Evolutionary conservation across 2,888 invertebrate genomes (phyloP).

Genomic region (Antheraea yamamai): DNA sequence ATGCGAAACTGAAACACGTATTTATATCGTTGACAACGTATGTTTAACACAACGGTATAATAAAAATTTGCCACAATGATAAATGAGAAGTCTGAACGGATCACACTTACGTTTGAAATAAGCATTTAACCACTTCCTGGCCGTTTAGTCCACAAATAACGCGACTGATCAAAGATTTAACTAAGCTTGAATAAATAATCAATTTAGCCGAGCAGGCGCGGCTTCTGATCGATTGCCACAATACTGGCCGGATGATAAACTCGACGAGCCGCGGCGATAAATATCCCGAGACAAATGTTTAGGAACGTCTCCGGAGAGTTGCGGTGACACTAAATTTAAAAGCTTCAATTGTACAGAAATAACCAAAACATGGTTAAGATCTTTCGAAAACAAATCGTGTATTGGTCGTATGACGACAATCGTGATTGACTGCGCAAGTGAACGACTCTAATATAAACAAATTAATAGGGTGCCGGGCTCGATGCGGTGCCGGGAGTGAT

Average conservation of each 20-base stretch:
- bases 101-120: conserved; percentile 56
- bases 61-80: conserved; percentile 53
- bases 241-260: conserved; percentile 79
- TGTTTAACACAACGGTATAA: conserved; percentile 22
- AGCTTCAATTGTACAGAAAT: conserved; percentile 82
- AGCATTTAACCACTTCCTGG: conserved; percentile 68
- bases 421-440: conserved; percentile 81
- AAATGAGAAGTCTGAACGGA: conserved; percentile 47
- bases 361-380: conserved; percentile 81
- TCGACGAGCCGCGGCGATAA: conserved; percentile 75
- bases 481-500: conserved; percentile 53
- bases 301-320: conserved; percentile 75
- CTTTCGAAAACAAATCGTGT: conserved; percentile 81
- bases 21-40: conserved; percentile 24
- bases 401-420: conserved; percentile 79
- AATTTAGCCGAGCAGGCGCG: conserved; percentile 72
- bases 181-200: conserved; percentile 79
- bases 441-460: conserved; percentile 81
- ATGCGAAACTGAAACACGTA: background rate
- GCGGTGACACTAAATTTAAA: conserved; percentile 82
- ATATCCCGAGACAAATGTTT: conserved; percentile 81
- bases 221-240: conserved; percentile 80
- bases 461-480: conserved; percentile 74
- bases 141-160: conserved; percentile 73
- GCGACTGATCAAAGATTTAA: conserved; percentile 71